Conservation (phyloP, 2,888 invertebrate genomes). For the Megalurothrips usitatus region DNA sequence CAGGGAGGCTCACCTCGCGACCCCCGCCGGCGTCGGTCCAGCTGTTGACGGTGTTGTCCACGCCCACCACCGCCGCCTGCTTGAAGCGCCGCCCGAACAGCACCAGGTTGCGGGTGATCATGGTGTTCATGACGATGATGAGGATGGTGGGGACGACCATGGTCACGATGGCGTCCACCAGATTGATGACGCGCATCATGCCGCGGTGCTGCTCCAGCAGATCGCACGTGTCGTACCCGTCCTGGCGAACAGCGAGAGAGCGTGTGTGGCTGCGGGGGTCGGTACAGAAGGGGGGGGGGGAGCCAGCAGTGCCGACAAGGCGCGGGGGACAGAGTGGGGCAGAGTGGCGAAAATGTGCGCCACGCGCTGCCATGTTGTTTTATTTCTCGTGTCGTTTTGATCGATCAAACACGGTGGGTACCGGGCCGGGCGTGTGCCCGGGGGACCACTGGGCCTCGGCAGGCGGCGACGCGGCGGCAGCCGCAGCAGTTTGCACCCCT, state of each 20-base stretch:
- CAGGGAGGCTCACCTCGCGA: not conserved
- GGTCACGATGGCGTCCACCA: constrained; percentile 58
- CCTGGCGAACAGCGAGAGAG: not conserved
- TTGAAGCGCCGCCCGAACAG: constrained; percentile 49
- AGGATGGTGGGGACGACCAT: constrained; percentile 57
- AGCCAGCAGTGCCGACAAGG: too few relatives aligned
- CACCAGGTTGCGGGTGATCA: constrained; percentile 55
- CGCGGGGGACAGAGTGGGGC: too few relatives aligned
- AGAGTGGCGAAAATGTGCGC: too few relatives aligned
- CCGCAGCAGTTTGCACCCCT: too few relatives aligned
- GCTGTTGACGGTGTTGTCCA: not conserved
- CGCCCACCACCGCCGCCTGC: constrained; percentile 34
- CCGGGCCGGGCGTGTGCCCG: too few relatives aligned
- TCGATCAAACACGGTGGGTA: too few relatives aligned
- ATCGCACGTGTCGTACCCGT: constrained; percentile 46
- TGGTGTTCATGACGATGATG: constrained; percentile 59
- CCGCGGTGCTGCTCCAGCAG: constrained; percentile 50
- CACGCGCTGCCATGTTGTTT: too few relatives aligned
- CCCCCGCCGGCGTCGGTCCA: not conserved
- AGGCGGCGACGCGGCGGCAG: too few relatives aligned
- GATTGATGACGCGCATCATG: constrained; percentile 54
- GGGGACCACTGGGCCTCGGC: too few relatives aligned
- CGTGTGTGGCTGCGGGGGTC: too few relatives aligned
- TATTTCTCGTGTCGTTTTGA: too few relatives aligned
- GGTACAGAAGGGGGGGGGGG: too few relatives aligned